Base-by-base conservation (phyloP, 2,888 invertebrate species). In the Gonocerus acuteangulatus region DNA sequence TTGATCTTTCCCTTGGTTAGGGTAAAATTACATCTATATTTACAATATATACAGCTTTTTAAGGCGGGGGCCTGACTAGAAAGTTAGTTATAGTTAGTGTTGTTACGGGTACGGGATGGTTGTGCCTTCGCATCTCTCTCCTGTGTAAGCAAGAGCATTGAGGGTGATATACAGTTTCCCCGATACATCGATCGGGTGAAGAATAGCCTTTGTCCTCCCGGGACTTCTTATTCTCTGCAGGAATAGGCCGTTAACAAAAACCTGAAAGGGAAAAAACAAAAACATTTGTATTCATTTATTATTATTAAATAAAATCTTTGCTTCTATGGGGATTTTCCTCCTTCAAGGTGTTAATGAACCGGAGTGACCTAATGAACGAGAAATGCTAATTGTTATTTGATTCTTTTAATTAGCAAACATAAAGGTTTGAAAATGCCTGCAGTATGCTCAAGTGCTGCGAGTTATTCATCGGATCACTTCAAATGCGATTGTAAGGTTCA, bases 181-280 rank as follows among this genome's bases (percentile, higher is more conserved):
- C 9, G 56, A 42, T 27, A 68, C 62, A 34, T 69, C 66, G 19
- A 69, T 58, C 11, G 68, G 66, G 54, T 68, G 67, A 19, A 69
- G 59, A 6, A 69, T 57, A 7, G 68, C 51, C 21, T 65, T 64
- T 22, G 61, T 64, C 4, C 68, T 61, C 9, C 61, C 65, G 7
- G 65, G 61, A 7, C 65, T 63, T 22, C 62, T 64, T 51, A 67
- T 56, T 22, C 65, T 34, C 54, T 68, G 68, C 34, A 62, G 56
- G n/a, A 62, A 57, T 45, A 66, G 61, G 1, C 68, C 69, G 44
- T 68, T 68, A 48, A 67, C 52, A 16, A 52, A 64, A 39, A 69
- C 36, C 69, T 69, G 62, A 1, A 22, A 48, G 6, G 21, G 47
- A 39, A 9, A 51, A 32, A 1, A 23, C 36, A 11, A 4, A 52